phyloP scores from a whole-genome alignment of 1,140 invertebrate genomes.

The Polypedilum vanderplanki region DNA sequence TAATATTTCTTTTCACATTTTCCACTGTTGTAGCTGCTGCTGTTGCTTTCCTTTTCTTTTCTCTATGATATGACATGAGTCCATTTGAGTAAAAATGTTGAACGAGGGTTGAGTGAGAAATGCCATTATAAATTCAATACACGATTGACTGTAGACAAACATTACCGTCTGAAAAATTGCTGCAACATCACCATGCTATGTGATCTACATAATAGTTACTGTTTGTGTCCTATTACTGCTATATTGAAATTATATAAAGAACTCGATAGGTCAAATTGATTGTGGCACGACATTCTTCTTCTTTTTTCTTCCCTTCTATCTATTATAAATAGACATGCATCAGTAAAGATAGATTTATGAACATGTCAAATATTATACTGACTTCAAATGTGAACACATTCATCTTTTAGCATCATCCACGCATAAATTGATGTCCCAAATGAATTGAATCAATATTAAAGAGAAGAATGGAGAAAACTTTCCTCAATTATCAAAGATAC shows the following conservation, averaged over 20 bases:
- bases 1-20: background rate
- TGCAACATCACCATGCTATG: background rate
- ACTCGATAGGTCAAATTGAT: slow-evolving; percentile 21
- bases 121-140: slow-evolving; percentile 26
- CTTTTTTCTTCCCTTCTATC: background rate
- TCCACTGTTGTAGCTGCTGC: background rate
- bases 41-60: background rate
- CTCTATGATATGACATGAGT: background rate
- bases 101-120: too few species aligned
- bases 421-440: background rate
- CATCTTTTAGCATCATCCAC: background rate
- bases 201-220: background rate
- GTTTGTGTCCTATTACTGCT: background rate
- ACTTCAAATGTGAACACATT: background rate
- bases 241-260: too few species aligned
- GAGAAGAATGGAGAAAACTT: background rate
- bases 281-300: slow-evolving; percentile 8
- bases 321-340: background rate
- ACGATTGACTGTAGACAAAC: slow-evolving; percentile 24
- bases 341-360: slow-evolving; percentile 7
- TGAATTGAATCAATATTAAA: background rate
- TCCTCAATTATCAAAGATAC: background rate
- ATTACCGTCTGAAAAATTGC: slow-evolving; percentile 21
- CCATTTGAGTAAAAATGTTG: slow-evolving; percentile 15
- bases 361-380: background rate